Conservation (phyloP, 2,113 vertebrate genomes). For the Antechinus stuartii region DNA sequence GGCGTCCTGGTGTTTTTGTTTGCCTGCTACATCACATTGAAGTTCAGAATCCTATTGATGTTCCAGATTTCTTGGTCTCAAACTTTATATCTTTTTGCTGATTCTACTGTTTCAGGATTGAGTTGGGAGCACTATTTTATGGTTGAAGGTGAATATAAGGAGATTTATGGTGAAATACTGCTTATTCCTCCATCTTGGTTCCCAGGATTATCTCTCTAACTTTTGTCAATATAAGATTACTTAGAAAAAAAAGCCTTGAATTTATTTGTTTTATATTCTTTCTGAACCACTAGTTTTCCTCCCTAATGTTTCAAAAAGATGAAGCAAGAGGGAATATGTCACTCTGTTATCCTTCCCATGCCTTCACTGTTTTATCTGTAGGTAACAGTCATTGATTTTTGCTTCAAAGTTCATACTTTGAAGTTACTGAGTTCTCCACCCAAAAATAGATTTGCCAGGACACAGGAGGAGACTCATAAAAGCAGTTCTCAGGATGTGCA, state of each 20-base stretch:
- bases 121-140: too few relatives aligned
- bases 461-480: not conserved
- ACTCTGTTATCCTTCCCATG: not conserved
- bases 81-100: too few relatives aligned
- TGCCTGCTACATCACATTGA: too few relatives aligned
- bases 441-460: not conserved
- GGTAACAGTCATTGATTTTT: not conserved
- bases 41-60: too few relatives aligned
- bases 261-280: slow-evolving; percentile 15
- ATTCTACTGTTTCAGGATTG: too few relatives aligned
- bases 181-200: too few relatives aligned
- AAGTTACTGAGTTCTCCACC: not conserved
- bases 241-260: not conserved
- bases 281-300: not conserved
- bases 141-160: too few relatives aligned
- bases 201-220: not conserved
- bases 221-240: slow-evolving; percentile 28
- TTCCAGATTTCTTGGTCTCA: too few relatives aligned
- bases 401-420: not conserved
- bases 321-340: not conserved
- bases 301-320: slow-evolving; percentile 7
- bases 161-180: too few relatives aligned
- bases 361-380: not conserved
- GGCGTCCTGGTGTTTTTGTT: too few relatives aligned
- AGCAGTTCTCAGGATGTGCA: not conserved